phyloP scores from a whole-genome alignment of 2,113 vertebrate species.

The Megaptera novaeangliae region DNA sequence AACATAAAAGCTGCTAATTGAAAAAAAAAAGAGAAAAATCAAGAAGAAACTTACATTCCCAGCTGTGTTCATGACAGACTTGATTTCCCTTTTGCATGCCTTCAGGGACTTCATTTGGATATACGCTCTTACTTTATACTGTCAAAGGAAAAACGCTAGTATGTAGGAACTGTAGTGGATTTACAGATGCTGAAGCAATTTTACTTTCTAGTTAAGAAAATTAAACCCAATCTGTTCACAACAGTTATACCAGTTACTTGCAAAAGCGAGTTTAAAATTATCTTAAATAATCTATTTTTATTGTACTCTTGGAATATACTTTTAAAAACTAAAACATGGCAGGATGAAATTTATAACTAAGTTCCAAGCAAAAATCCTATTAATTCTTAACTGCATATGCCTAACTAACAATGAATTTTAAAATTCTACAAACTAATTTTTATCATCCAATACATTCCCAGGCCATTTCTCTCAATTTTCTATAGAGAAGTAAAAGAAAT shows the following conservation, averaged over 20 bases:
- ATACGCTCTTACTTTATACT: conserved; percentile 98
- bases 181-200: neutral
- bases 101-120: conserved; percentile 99
- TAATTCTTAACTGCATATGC: neutral
- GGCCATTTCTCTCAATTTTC: neutral
- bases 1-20: neutral
- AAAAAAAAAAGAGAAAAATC: neutral
- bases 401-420: neutral
- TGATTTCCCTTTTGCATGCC: conserved; percentile 98
- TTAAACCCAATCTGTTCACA: neutral
- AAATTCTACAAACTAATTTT: neutral
- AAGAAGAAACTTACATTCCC: conserved; percentile 91
- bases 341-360: neutral
- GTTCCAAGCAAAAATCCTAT: neutral
- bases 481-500: neutral
- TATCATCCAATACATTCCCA: neutral
- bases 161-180: neutral
- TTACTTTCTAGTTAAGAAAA: neutral
- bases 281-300: conserved; percentile 6
- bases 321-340: neutral
- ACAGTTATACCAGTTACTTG: neutral
- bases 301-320: neutral
- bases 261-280: conserved; percentile 3
- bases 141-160: conserved; percentile 18
- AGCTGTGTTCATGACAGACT: conserved; percentile 99